Evolutionary conservation across 2,888 invertebrate genomes (phyloP).

Genomic region (Epinotia nisella): DNA sequence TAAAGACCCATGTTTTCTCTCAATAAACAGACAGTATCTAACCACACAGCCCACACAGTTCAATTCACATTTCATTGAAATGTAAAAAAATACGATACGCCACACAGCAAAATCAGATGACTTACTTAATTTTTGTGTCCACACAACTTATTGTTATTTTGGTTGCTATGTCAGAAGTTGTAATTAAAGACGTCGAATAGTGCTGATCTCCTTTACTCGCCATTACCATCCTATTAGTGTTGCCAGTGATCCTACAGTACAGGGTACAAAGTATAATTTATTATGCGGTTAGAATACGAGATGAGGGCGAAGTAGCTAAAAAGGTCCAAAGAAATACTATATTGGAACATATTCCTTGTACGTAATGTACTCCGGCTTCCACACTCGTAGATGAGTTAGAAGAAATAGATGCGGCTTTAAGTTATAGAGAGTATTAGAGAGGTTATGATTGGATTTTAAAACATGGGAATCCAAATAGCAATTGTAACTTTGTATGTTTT

Average conservation of each 20-base stretch:
- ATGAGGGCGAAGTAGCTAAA: constrained; percentile 16
- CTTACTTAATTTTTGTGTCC: too few species aligned
- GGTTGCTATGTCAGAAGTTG: too few species aligned
- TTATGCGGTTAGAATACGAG: constrained; percentile 21
- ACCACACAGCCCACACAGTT: too few species aligned
- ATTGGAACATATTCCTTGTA: constrained; percentile 26
- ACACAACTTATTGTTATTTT: too few species aligned
- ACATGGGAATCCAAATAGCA: neutral
- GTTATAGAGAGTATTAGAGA: neutral
- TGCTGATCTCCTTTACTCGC: constrained; percentile 4
- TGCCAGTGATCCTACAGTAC: constrained; percentile 10
- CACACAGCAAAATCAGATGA: too few species aligned
- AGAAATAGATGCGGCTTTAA: constrained; percentile 12
- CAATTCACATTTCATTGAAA: too few species aligned
- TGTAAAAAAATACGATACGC: too few species aligned
- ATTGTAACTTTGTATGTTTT: too few species aligned
- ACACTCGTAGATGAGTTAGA: constrained; percentile 14
- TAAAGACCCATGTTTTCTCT: too few species aligned
- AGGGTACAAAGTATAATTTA: constrained; percentile 3
- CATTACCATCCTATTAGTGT: constrained; percentile 34
- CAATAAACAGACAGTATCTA: too few species aligned
- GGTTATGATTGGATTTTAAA: neutral
- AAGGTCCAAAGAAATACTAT: constrained; percentile 28
- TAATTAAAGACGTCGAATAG: neutral
- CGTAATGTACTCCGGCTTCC: constrained; percentile 6